Base-by-base conservation (phyloP, 2,888 invertebrate species). In the Thalpophila matura region DNA sequence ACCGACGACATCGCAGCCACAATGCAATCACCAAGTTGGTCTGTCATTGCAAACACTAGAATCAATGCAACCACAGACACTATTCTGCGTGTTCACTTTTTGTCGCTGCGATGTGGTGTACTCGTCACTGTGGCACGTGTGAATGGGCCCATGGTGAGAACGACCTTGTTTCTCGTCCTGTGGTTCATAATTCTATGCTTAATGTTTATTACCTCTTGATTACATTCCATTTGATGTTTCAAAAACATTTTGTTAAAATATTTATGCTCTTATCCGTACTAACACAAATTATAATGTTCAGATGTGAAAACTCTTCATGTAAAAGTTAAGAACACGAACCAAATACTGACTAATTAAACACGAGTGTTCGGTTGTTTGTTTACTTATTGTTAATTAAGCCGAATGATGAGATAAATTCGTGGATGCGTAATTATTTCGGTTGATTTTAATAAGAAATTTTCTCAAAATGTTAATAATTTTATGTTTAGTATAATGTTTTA, bases 301-400 rank as follows among this genome's bases (percentile, higher is more conserved):
- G 56, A 33, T 59, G 40, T 46, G 62, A 62, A 60, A 69, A 50
- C 42, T 65, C 42, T 22, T 29, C 37, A 33, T 35, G 27, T 42
- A 51, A 67, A 75, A 73, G 57, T 75, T 58, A 10, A 26, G 7
- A 24, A 14, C 59, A 59, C 31, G 49, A 60, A 65, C 55, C 14
- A 65, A 65, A 65, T 42, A 50, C 59, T 51, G 56, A 56, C 57
- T 58, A 75, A 75, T 75, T 74, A 66, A 49, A 43, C 43, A 51
- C 37, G 37, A 59, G 42, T 42, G 65, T 58, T 42, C 22, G 38
- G 22, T 54, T 54, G 65, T 70, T 64, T 66, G 54, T 69, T 68
- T 49, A 53, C 62, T 35, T 53, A 57, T 35, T 68, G 43, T 62
- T 62, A 10, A 29, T 35, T 10, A 43, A 37, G 43, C 49, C 29